These are phyloP conservation scores for Rhinichthys osculus DNA, from an alignment of 2,797 vertebrate genomes.

Conservation along the genomic window DNA sequence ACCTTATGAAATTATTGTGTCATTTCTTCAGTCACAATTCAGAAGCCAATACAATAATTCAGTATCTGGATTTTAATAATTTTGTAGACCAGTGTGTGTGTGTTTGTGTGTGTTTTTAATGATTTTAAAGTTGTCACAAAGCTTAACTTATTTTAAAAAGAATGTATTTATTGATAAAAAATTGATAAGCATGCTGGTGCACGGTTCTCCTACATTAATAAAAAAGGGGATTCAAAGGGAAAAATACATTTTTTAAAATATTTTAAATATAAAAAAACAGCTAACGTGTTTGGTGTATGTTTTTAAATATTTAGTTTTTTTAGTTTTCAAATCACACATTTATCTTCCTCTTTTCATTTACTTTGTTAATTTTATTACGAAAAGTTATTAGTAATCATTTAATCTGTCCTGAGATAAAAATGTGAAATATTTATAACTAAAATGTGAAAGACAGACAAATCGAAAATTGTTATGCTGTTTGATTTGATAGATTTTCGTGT, in stretches of 20 bases:
- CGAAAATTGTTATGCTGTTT: not conserved
- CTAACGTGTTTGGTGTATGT: not conserved
- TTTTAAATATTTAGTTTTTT: not conserved
- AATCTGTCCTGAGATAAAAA: not conserved
- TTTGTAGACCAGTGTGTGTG: not conserved
- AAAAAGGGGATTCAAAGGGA: not conserved
- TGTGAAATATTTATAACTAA: not conserved
- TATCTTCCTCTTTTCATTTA: not conserved
- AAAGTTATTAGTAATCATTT: not conserved
- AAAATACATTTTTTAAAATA: too few species aligned
- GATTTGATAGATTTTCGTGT: not conserved
- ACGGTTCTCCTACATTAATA: not conserved
- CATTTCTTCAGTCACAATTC: constrained; percentile 35
- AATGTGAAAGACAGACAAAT: not conserved
- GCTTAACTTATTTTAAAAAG: not conserved
- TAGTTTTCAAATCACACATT: not conserved
- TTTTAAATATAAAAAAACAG: not conserved
- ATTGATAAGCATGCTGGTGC: not conserved
- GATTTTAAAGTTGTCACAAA: not conserved
- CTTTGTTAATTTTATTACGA: not conserved
- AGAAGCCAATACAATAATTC: constrained; percentile 1
- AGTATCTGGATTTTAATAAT: not conserved
- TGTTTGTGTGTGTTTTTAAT: not conserved
- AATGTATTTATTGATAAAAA: not conserved
- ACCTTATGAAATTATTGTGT: constrained; percentile 54